phyloP scores from a whole-genome alignment of 2,888 invertebrate species.

The Hydrotaea cyrtoneurina region DNA sequence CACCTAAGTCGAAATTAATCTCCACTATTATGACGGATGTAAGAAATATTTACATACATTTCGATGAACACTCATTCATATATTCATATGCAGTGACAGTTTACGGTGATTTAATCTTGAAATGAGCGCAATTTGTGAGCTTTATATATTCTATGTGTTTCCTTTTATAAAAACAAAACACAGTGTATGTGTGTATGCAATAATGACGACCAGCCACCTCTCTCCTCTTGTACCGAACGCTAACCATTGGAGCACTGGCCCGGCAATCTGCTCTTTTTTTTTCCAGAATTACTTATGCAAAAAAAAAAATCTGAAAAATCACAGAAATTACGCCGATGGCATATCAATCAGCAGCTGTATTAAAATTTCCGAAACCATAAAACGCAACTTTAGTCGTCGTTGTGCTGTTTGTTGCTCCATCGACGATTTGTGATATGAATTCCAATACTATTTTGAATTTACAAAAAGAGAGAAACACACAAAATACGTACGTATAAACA shows the following conservation, averaged over 20 bases:
- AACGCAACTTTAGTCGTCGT: background rate
- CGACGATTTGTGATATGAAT: conserved; percentile 9
- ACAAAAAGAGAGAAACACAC: too few relatives aligned
- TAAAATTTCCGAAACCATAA: conserved; percentile 21
- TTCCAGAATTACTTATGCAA: conserved; percentile 4
- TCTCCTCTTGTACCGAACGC: background rate
- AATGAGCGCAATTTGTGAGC: conserved; percentile 4
- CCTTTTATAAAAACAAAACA: background rate
- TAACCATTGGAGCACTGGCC: background rate
- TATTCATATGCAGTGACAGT: too few relatives aligned
- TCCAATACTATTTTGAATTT: background rate
- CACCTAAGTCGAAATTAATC: too few relatives aligned
- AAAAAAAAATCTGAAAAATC: background rate
- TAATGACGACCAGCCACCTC: background rate
- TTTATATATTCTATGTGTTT: conserved; percentile 20
- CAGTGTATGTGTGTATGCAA: background rate
- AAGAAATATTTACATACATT: too few relatives aligned
- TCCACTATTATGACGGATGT: too few relatives aligned
- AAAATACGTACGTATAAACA: background rate
- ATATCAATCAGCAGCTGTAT: conserved; percentile 4
- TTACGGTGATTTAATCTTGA: background rate
- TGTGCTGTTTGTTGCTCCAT: conserved; percentile 4
- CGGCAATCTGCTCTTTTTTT: conserved; percentile 1
- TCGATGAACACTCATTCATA: too few relatives aligned
- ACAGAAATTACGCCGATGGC: background rate